Evolutionary conservation across 2,113 vertebrate species (phyloP).

Genomic region (Emydura subglobosa): DNA sequence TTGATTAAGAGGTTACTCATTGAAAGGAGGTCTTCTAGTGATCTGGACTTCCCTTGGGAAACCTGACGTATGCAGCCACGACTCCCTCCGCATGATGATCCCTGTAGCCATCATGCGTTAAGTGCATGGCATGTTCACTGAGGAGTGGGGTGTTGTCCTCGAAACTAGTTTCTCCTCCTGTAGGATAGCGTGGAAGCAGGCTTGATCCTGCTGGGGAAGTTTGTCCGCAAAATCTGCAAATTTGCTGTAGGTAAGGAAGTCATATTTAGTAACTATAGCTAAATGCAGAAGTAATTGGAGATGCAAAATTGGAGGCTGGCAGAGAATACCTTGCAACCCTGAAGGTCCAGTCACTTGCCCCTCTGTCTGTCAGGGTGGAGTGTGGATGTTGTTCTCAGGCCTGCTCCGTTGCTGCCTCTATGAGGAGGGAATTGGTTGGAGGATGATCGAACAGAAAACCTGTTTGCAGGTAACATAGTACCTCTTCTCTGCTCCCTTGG

Average conservation of each 20-base stretch:
- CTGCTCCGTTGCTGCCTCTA: not conserved
- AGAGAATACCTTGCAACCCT: not conserved
- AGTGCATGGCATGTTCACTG: not conserved
- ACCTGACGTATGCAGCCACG: not conserved
- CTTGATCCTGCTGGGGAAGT: not conserved
- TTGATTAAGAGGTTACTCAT: not conserved
- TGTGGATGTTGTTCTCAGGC: not conserved
- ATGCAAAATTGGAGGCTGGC: not conserved
- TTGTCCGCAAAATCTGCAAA: not conserved
- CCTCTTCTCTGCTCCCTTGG: not conserved
- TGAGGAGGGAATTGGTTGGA: not conserved
- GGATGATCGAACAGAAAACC: not conserved
- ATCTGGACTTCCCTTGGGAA: not conserved
- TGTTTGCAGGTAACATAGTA: not conserved
- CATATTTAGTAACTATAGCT: not conserved
- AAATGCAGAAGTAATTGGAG: not conserved
- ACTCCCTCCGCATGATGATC: not conserved
- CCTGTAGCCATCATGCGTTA: not conserved
- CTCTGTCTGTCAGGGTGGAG: not conserved
- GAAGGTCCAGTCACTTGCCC: not conserved
- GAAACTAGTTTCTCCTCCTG: not conserved
- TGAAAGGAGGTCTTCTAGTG: not conserved
- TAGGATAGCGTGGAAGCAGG: not conserved
- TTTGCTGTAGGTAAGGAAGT: not conserved
- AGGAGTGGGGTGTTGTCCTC: not conserved